Conservation (phyloP, 2,113 vertebrate species). For the Caranx melampygus region DNA sequence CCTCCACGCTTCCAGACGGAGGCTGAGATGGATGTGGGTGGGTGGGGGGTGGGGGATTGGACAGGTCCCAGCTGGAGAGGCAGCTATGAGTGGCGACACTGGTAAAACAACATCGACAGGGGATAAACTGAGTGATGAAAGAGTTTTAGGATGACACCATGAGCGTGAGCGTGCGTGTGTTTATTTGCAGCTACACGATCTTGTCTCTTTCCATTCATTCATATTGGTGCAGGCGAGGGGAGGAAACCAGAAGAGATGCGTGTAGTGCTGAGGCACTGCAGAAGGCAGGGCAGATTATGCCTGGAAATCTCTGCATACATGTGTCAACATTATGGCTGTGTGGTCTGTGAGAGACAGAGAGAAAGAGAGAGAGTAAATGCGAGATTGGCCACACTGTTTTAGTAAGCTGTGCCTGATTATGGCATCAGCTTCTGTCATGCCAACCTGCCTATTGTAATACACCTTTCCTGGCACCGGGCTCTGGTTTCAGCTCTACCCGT, state of each 20-base stretch:
- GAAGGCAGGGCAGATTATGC: constrained; percentile 55
- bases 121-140: constrained; percentile 46
- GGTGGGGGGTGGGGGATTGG: constrained; percentile 44
- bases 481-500: constrained; percentile 61
- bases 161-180: constrained; percentile 22
- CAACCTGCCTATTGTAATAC: constrained; percentile 51
- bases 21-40: constrained; percentile 50
- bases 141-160: not conserved
- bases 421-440: constrained; percentile 23
- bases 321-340: constrained; percentile 53
- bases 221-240: not conserved
- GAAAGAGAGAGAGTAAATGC: constrained; percentile 10
- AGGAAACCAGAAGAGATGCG: constrained; percentile 35
- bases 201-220: constrained; percentile 33
- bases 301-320: constrained; percentile 48
- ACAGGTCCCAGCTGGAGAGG: constrained; percentile 45
- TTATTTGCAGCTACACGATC: constrained; percentile 5
- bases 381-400: constrained; percentile 41
- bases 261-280: constrained; percentile 29
- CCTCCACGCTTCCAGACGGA: constrained; percentile 52
- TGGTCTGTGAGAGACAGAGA: constrained; percentile 25
- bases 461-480: constrained; percentile 56
- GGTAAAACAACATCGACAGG: constrained; percentile 23
- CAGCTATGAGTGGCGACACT: constrained; percentile 19
- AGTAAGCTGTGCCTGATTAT: constrained; percentile 63